Evolutionary conservation across 2,888 invertebrate species (phyloP), one percentile per base, ranked within the genome.

Genomic region (Synergus umbraculus): DNA sequence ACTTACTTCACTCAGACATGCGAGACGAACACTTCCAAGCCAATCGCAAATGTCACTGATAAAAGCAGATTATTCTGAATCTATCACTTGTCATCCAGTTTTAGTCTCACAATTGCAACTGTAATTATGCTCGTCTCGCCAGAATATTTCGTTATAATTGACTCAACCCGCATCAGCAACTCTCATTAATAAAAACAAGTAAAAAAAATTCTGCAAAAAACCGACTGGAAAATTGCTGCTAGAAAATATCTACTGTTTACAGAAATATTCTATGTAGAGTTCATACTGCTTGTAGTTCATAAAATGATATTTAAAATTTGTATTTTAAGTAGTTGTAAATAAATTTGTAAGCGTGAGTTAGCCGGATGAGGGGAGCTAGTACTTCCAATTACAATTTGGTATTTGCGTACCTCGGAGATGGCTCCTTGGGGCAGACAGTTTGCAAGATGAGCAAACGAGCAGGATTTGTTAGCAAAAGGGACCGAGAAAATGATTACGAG

Each of bases 1-100:
- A 81, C 79, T 82, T 84, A 88, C 87, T 88, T 85, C 84, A 83
- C 82, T 86, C 87, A 85, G 83, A 86, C 90, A 90, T 90, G 89
- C 89, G 87, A 89, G 84, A 88, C 83, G 85, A 84, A 88, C 89
- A 86, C 87, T 87, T 86, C 86, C n/a, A 65, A 65, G 43, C 65
- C 67, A 78, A 69, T 66, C 66, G 22, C 44, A 22, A 87, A 86
- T 87, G 88, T 89, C 88, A 87, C 86, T 18, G 44, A 18, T 18
- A 67, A 67, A 18, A n/a, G 67, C 12, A 18, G 49, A 29, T 29
- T 37, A 49, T 73, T 73, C 49, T 37, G 49, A 12, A 29, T 54
- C 73, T 73, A 73, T 73, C 54, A 54, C 73, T 54, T 54, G 73
- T 73, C 54, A n/a, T 83, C 82, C 88, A 84, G 84, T 87, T 87